Percentiles rank a stretch among this genome's conserved stretches.
phyloP scores from a whole-genome alignment of 2,797 vertebrate species.

The Loris lydekkerianus region DNA sequence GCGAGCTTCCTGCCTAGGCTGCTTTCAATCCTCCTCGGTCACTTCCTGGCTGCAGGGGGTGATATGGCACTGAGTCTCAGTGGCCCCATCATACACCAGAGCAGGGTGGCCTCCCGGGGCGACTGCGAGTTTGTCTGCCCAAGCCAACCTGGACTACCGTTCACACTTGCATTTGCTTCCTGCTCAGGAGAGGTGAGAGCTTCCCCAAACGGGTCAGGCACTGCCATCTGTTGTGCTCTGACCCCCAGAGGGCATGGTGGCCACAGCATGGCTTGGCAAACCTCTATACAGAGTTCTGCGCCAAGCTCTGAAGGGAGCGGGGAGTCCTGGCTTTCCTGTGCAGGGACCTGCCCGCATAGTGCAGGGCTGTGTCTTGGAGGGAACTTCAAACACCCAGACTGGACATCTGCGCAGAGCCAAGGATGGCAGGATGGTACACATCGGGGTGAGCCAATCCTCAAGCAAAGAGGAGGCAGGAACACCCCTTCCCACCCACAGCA shows the following conservation, averaged over 20 bases:
- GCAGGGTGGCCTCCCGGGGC: background rate
- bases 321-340: background rate
- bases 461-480: too few relatives aligned
- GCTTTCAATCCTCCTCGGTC: background rate
- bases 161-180: background rate
- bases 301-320: background rate
- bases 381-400: background rate
- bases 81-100: background rate
- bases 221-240: background rate
- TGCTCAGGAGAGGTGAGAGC: background rate
- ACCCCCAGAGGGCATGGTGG: background rate
- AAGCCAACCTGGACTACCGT: rapidly evolving
- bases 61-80: background rate
- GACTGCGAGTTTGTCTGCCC: background rate
- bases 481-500: background rate
- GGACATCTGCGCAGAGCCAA: rapidly evolving
- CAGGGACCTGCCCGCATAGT: too few relatives aligned
- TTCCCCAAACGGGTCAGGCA: rapidly evolving
- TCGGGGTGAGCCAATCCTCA: rapidly evolving
- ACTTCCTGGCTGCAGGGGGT: background rate
- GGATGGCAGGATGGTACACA: rapidly evolving
- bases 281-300: background rate
- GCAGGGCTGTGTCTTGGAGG: background rate
- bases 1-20: background rate
- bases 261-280: background rate